phyloP scores from a whole-genome alignment of 2,888 invertebrate species.

The Bombylius discolor region DNA sequence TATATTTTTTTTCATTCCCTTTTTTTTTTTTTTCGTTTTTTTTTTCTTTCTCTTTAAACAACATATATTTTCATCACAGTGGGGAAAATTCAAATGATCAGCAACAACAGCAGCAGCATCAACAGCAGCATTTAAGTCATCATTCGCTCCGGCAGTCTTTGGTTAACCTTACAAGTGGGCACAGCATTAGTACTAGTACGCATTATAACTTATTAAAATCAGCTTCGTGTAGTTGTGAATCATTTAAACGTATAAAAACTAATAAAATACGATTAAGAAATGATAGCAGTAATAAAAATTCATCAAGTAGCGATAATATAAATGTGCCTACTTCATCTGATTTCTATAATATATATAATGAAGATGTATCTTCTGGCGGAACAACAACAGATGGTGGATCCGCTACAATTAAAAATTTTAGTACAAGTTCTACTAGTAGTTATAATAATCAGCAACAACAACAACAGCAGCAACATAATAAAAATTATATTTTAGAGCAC shows the following conservation, averaged over 20 bases:
- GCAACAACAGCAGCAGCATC: constrained; percentile 16
- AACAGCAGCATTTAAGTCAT: constrained; percentile 28
- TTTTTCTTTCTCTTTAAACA: constrained; percentile 14
- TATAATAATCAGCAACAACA: constrained; percentile 1
- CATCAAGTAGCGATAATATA: constrained; percentile 16
- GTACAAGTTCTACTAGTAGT: not conserved
- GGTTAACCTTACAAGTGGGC: constrained; percentile 33
- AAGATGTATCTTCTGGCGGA: constrained; percentile 8
- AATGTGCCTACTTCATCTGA: constrained; percentile 9
- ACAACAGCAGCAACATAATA: constrained; percentile 12
- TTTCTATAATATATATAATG: constrained; percentile 9
- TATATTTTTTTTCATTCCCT: constrained; percentile 6
- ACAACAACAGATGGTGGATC: constrained; percentile 5
- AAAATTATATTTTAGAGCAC: constrained; percentile 14
- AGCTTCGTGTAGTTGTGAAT: constrained; percentile 29
- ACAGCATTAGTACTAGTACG: constrained; percentile 19
- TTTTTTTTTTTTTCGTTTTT: constrained; percentile 20
- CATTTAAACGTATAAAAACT: constrained; percentile 21
- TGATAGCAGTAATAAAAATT: constrained; percentile 10
- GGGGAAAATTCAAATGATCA: constrained; percentile 15
- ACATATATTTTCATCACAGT: constrained; percentile 16
- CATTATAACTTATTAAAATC: constrained; percentile 22
- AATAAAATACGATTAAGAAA: constrained; percentile 18
- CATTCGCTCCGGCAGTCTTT: constrained; percentile 35
- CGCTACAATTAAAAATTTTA: constrained; percentile 2